Evolutionary conservation across 1,140 invertebrate genomes (phyloP).

Genomic region (Lycorma delicatula): DNA sequence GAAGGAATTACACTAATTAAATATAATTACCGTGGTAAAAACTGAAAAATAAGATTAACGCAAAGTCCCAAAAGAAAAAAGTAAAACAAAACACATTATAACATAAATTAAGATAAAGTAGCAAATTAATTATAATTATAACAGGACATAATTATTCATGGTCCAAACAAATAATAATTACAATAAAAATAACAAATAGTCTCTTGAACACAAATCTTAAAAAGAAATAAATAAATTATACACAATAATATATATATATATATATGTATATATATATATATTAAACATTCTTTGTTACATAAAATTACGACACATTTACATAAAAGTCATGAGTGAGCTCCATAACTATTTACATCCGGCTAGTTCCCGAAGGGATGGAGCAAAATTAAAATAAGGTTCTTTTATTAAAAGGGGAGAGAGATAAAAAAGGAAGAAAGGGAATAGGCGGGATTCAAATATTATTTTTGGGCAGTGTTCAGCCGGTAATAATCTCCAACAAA

Average conservation of each 20-base stretch:
- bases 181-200: slow-evolving; percentile 2
- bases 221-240: slow-evolving; percentile 21
- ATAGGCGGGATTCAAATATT: slow-evolving; percentile 8
- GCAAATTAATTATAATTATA: background rate
- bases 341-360: slow-evolving; percentile 1
- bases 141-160: background rate
- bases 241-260: slow-evolving; percentile 10
- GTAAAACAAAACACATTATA: background rate
- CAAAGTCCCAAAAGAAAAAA: background rate
- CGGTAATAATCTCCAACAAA: slow-evolving; percentile 5
- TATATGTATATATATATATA: too few species aligned
- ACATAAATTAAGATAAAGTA: slow-evolving; percentile 3
- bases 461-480: slow-evolving; percentile 14
- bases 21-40: slow-evolving; percentile 9
- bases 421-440: slow-evolving; percentile 9
- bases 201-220: slow-evolving; percentile 17
- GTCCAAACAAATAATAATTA: background rate
- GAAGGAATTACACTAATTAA: background rate
- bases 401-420: background rate
- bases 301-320: background rate
- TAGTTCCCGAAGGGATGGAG: background rate
- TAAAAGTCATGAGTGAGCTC: slow-evolving; percentile 1
- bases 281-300: too few species aligned
- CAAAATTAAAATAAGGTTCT: background rate
- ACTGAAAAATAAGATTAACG: background rate